Conservation (phyloP, 2,797 vertebrate genomes). For the Gouania willdenowi region DNA sequence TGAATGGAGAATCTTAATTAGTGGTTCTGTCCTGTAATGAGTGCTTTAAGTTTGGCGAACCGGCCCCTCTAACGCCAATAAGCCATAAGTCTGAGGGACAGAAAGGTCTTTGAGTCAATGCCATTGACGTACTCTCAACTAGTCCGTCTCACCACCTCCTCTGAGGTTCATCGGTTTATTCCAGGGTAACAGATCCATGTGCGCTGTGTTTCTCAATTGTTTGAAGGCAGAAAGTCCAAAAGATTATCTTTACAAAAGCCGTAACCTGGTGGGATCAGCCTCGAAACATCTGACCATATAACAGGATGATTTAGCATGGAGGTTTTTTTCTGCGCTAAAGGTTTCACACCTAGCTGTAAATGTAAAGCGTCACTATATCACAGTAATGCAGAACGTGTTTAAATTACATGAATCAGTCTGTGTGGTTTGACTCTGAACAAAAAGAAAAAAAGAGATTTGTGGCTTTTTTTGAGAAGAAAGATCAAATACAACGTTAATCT, state of each 20-base stretch:
- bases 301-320: no score
- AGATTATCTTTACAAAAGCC: background rate
- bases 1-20: conserved; percentile 43
- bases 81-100: conserved; percentile 46
- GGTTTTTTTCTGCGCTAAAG: no score
- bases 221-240: background rate
- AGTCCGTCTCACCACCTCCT: conserved; percentile 34
- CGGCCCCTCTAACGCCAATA: conserved; percentile 46
- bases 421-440: conserved; percentile 25
- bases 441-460: conserved; percentile 23
- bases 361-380: background rate
- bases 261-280: background rate
- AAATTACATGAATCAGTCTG: conserved; percentile 9
- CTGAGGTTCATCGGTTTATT: conserved; percentile 43
- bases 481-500: conserved; percentile 53
- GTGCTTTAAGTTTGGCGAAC: conserved; percentile 41
- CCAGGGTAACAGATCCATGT: conserved; percentile 22
- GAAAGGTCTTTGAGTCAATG: conserved; percentile 61
- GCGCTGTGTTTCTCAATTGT: conserved; percentile 7
- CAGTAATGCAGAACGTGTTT: background rate
- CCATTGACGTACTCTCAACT: conserved; percentile 50
- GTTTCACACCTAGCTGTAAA: conserved; percentile 1
- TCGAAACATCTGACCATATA: background rate
- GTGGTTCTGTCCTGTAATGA: conserved; percentile 43
- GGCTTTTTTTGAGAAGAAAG: conserved; percentile 43